Conservation (phyloP, 2,888 invertebrate species). For the Apodemia mormo region DNA sequence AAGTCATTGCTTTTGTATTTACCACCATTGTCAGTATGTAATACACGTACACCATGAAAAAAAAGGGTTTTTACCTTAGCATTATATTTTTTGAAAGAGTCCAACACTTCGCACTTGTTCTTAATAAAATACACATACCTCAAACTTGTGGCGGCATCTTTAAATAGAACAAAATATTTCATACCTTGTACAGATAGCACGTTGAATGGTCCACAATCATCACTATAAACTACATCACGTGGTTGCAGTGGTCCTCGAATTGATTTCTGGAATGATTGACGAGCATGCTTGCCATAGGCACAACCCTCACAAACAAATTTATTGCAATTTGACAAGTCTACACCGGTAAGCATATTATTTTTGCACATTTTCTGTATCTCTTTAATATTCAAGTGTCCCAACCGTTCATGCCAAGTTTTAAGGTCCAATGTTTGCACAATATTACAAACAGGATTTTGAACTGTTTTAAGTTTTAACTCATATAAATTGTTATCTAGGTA, state of each 20-base stretch:
- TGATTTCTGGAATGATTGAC: too few relatives aligned
- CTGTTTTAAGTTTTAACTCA: too few relatives aligned
- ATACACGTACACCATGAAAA: not conserved
- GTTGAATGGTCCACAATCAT: slow-evolving; percentile 19
- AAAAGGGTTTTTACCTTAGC: not conserved
- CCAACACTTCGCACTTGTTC: slow-evolving; percentile 4
- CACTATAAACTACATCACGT: slow-evolving; percentile 17
- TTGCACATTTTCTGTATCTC: slow-evolving; percentile 29
- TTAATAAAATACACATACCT: not conserved
- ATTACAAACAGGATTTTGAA: too few relatives aligned
- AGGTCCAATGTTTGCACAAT: too few relatives aligned
- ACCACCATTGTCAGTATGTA: slow-evolving; percentile 13
- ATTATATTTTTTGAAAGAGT: too few relatives aligned
- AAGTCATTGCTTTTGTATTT: slow-evolving; percentile 1
- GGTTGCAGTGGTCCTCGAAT: not conserved
- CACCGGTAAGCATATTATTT: not conserved
- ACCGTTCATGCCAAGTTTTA: too few relatives aligned
- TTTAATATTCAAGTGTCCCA: slow-evolving; percentile 30
- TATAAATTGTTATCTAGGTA: too few relatives aligned
- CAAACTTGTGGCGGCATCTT: slow-evolving; percentile 17
- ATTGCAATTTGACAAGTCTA: too few relatives aligned
- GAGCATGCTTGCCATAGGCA: too few relatives aligned
- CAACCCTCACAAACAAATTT: too few relatives aligned
- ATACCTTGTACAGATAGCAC: slow-evolving; percentile 4
- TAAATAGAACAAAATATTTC: slow-evolving; percentile 18